A percentile compares a stretch with the other conserved stretches of the same genome.
Conservation (phyloP, 1,140 invertebrate species). For the Nautilus pompilius region DNA sequence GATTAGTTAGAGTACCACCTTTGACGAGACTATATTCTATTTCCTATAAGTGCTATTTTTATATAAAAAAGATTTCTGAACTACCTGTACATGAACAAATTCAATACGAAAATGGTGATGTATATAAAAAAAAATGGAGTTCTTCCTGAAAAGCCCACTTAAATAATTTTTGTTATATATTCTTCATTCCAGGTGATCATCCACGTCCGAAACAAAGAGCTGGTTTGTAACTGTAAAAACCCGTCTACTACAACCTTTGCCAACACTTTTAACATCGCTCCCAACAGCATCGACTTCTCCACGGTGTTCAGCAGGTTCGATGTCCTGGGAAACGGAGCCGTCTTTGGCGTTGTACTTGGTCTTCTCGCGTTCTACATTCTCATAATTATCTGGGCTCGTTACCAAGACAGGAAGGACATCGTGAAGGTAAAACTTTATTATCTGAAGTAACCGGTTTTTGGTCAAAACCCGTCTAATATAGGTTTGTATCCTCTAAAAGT, state of each 20-base stretch:
- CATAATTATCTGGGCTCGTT: conserved; percentile 50
- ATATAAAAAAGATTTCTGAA: not conserved
- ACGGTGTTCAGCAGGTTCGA: conserved; percentile 55
- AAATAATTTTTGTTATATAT: not conserved
- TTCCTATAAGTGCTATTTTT: not conserved
- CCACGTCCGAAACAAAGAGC: not conserved
- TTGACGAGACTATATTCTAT: too few species aligned
- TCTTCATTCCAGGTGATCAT: conserved; percentile 8
- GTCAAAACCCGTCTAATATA: not conserved
- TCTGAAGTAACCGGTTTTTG: not conserved
- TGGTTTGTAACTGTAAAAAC: conserved; percentile 11
- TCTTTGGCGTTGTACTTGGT: conserved; percentile 51
- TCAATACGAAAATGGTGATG: not conserved
- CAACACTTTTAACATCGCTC: conserved; percentile 50
- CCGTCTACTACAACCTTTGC: conserved; percentile 9
- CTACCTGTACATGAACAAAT: not conserved
- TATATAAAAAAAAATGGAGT: not conserved
- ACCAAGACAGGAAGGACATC: conserved; percentile 49
- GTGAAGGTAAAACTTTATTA: conserved; percentile 12
- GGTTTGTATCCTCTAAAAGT: not conserved
- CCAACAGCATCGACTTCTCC: conserved; percentile 59
- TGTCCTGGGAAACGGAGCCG: conserved; percentile 32
- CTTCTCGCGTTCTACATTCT: conserved; percentile 52
- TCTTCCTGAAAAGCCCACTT: not conserved
- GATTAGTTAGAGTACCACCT: too few species aligned